phyloP scores from a whole-genome alignment of 2,797 vertebrate genomes.

The Chromobotia macracanthus region DNA sequence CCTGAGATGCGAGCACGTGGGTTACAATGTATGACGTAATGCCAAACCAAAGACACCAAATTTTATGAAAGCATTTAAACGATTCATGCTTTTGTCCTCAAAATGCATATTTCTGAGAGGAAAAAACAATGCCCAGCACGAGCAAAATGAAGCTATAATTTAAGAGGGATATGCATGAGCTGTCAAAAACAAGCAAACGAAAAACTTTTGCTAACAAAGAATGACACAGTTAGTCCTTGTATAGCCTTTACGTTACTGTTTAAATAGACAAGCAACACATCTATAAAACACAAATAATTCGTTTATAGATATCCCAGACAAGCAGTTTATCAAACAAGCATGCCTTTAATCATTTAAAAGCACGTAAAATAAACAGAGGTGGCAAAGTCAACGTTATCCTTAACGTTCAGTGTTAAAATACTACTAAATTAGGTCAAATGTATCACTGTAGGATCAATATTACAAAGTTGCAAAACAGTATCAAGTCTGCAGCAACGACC shows the following conservation, averaged over 20 bases:
- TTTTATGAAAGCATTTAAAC: constrained; percentile 41
- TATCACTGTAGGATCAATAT: neutral
- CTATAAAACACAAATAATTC: neutral
- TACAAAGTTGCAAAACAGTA: constrained; percentile 11
- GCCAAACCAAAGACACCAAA: constrained; percentile 48
- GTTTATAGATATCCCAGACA: neutral
- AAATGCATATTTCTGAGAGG: neutral
- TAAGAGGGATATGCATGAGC: neutral
- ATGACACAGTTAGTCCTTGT: neutral
- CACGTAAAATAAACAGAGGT: neutral
- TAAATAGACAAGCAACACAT: neutral
- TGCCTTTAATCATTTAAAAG: neutral
- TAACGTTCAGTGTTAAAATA: neutral
- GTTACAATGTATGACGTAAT: constrained; percentile 62
- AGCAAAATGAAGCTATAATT: neutral
- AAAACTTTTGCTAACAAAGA: neutral
- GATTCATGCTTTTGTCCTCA: constrained; percentile 38
- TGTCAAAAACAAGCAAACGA: neutral
- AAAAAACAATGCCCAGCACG: neutral
- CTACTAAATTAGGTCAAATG: neutral
- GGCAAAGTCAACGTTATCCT: neutral
- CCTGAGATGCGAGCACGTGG: constrained; percentile 57
- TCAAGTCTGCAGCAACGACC: constrained; percentile 43
- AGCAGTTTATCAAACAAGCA: neutral
- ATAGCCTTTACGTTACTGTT: constrained; percentile 1